phyloP scores from a whole-genome alignment of 2,888 invertebrate species.

The Sthenelais limicola region DNA sequence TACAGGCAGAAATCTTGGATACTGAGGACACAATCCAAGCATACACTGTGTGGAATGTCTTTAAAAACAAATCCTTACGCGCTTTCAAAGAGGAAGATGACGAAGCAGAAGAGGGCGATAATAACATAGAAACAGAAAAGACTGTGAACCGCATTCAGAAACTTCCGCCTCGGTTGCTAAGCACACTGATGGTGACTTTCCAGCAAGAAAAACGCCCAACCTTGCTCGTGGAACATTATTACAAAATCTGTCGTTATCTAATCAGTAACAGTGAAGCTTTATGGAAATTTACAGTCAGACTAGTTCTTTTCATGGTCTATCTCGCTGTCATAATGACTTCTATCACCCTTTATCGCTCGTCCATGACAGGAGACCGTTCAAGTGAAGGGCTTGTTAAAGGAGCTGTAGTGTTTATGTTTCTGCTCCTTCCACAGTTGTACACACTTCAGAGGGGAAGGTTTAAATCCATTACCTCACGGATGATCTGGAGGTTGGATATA shows the following conservation, averaged over 20 bases:
- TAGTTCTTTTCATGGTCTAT: slow-evolving; percentile 10
- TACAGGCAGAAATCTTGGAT: slow-evolving; percentile 15
- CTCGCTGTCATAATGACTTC: slow-evolving; percentile 20
- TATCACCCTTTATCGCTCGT: slow-evolving; percentile 2
- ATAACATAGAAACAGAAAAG: not conserved
- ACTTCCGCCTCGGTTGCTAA: slow-evolving; percentile 12
- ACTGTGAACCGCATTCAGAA: slow-evolving; percentile 6
- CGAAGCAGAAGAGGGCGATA: slow-evolving; percentile 15
- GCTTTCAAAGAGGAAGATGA: slow-evolving; percentile 24
- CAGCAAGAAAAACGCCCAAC: slow-evolving; percentile 13
- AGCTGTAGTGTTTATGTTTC: slow-evolving; percentile 5
- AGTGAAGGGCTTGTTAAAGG: slow-evolving; percentile 24
- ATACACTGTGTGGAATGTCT: slow-evolving; percentile 20
- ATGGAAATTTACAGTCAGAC: not conserved
- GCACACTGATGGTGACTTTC: slow-evolving; percentile 27
- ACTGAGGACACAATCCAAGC: slow-evolving; percentile 16
- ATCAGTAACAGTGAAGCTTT: slow-evolving; percentile 9
- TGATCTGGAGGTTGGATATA: slow-evolving; percentile 27
- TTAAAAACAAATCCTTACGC: slow-evolving; percentile 8
- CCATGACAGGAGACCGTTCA: not conserved
- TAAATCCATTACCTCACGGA: not conserved
- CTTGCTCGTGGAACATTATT: slow-evolving; percentile 22
- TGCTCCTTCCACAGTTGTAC: slow-evolving; percentile 8
- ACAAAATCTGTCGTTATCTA: slow-evolving; percentile 28
- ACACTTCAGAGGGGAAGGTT: not conserved